phyloP scores from a whole-genome alignment of 2,888 invertebrate genomes.

The Eustalomyia histrio region DNA sequence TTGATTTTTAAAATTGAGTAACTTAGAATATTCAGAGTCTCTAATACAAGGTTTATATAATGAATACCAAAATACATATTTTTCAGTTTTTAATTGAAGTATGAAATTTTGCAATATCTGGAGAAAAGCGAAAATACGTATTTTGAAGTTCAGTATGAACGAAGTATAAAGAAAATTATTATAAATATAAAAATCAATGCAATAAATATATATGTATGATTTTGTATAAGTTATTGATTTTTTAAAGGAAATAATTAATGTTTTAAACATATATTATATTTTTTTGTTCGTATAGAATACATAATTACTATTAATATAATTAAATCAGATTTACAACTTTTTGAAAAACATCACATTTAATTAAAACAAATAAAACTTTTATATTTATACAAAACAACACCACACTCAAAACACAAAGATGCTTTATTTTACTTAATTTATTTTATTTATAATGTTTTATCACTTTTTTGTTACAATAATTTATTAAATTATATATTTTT shows the following conservation, averaged over 20 bases:
- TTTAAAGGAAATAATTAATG: background rate
- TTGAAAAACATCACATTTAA: background rate
- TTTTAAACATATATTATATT: background rate
- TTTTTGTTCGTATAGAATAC: too few species aligned
- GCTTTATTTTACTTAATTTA: conserved; percentile 60
- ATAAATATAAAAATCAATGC: background rate
- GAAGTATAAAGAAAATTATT: background rate
- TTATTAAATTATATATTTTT: conserved; percentile 24
- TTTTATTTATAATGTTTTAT: conserved; percentile 63
- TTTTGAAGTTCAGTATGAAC: too few species aligned
- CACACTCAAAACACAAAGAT: conserved; percentile 38
- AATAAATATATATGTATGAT: background rate
- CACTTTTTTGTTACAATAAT: conserved; percentile 53
- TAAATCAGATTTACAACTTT: background rate
- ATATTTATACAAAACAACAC: conserved; percentile 35
- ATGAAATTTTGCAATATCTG: too few species aligned
- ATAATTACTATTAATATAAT: background rate
- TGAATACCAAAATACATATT: too few species aligned
- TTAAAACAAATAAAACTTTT: conserved; percentile 14
- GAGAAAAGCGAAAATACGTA: too few species aligned
- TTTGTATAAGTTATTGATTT: background rate
- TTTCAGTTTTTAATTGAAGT: too few species aligned
- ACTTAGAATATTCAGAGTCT: too few species aligned
- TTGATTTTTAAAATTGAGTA: too few species aligned
- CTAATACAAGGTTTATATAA: too few species aligned